A percentile compares a stretch with the other conserved stretches of the same genome.
Conservation (phyloP, 92 coral and sea anemone genomes). For the Phymanthus crucifer region DNA sequence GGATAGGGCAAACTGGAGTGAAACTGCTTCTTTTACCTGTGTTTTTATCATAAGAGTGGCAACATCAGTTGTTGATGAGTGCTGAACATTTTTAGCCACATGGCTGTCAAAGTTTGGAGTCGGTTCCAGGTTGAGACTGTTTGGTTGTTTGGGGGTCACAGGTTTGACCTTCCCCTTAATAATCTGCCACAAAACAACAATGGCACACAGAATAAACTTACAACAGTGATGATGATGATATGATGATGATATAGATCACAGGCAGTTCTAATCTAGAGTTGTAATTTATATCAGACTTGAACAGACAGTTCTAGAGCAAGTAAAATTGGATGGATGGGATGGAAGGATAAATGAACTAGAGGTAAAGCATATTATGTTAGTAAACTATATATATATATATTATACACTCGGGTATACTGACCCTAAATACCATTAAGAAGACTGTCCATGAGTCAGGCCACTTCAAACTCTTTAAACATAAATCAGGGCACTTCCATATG, state of each 20-base stretch:
- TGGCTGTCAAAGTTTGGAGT: conserved; percentile 79
- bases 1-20: no score
- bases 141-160: conserved; percentile 42
- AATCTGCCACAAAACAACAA: conserved; percentile 36
- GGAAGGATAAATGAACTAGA: no score
- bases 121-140: conserved; percentile 52
- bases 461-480: conserved; percentile 47
- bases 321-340: neutral
- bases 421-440: conserved; percentile 65
- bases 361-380: neutral
- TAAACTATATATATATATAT: no score
- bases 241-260: no score
- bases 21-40: conserved; percentile 44
- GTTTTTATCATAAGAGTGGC: conserved; percentile 51
- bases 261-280: no score
- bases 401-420: no score
- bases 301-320: no score
- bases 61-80: conserved; percentile 42
- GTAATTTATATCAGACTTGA: no score
- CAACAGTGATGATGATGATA: no score
- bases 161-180: conserved; percentile 71
- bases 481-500: conserved; percentile 71
- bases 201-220: neutral
- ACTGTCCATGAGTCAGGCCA: conserved; percentile 52
- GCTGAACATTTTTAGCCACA: conserved; percentile 50